phyloP scores from a whole-genome alignment of 2,113 vertebrate genomes.

The Dipodomys merriami region DNA sequence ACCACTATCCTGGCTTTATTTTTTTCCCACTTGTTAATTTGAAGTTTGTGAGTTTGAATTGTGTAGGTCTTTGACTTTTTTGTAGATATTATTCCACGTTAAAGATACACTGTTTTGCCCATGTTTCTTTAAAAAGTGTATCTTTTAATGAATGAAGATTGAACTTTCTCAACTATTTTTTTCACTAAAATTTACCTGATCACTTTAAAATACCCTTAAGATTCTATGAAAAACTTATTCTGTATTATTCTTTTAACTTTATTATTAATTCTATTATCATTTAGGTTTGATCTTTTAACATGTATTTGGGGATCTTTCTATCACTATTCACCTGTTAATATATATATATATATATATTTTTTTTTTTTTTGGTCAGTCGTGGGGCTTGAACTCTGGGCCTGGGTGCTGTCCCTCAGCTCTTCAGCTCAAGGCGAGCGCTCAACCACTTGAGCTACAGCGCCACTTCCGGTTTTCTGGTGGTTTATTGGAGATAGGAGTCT shows the following conservation, averaged over 20 bases:
- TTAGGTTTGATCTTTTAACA: background rate
- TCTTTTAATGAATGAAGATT: background rate
- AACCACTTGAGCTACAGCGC: too few species aligned
- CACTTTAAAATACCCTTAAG: background rate
- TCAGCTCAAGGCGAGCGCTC: too few species aligned
- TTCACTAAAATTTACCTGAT: background rate
- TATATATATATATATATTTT: too few species aligned
- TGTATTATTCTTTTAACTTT: slow-evolving; percentile 5
- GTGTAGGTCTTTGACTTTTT: background rate
- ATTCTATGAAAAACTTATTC: background rate
- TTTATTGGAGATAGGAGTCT: too few species aligned
- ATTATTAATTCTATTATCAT: background rate
- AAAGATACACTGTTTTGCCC: background rate
- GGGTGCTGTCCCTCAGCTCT: too few species aligned
- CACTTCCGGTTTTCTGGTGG: too few species aligned
- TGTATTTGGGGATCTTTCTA: too few species aligned
- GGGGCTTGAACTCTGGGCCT: too few species aligned
- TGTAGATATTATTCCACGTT: background rate
- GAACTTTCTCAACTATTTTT: background rate
- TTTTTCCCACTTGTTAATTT: too few species aligned
- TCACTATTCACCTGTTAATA: background rate
- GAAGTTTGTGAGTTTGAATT: background rate
- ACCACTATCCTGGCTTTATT: too few species aligned
- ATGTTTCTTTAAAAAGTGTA: too few species aligned
- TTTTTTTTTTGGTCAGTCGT: too few species aligned